These are phyloP conservation scores for Phaethon lepturus DNA, from an alignment of 2,113 vertebrate species.

Conservation along the genomic window DNA sequence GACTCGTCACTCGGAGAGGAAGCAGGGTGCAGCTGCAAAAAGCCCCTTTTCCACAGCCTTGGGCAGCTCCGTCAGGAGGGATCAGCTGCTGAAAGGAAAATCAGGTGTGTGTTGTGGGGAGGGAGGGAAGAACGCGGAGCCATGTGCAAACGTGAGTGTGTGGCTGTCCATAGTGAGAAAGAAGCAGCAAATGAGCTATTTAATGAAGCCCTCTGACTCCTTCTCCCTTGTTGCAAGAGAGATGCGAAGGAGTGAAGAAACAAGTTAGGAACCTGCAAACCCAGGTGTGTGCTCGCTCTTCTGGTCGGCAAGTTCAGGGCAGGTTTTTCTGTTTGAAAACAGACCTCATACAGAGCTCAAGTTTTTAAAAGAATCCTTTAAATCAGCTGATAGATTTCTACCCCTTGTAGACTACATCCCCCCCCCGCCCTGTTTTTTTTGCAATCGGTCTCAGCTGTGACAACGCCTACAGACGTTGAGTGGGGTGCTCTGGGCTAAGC, in stretches of 20 bases:
- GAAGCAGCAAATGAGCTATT: not conserved
- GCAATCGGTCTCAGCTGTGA: not conserved
- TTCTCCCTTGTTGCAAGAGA: not conserved
- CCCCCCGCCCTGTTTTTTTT: not conserved
- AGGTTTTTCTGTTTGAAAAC: not conserved
- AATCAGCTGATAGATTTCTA: not conserved
- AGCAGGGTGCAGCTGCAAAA: not conserved
- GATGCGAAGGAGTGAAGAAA: fast-evolving
- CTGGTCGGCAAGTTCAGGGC: not conserved
- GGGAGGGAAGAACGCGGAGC: not conserved
- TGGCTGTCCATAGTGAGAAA: not conserved
- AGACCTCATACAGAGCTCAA: not conserved
- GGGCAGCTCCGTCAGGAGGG: not conserved
- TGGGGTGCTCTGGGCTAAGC: not conserved
- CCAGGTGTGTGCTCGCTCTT: not conserved
- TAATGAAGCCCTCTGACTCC: not conserved
- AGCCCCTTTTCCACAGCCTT: not conserved
- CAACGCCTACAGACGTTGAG: not conserved
- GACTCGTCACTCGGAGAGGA: not conserved
- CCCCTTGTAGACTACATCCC: fast-evolving
- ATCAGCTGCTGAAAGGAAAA: not conserved
- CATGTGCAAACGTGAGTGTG: fast-evolving
- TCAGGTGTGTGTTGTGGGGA: not conserved
- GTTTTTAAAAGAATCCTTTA: not conserved
- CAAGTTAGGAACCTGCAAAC: not conserved